Evolutionary conservation across 2,888 invertebrate genomes (phyloP).

Genomic region (Protonemura montana): DNA sequence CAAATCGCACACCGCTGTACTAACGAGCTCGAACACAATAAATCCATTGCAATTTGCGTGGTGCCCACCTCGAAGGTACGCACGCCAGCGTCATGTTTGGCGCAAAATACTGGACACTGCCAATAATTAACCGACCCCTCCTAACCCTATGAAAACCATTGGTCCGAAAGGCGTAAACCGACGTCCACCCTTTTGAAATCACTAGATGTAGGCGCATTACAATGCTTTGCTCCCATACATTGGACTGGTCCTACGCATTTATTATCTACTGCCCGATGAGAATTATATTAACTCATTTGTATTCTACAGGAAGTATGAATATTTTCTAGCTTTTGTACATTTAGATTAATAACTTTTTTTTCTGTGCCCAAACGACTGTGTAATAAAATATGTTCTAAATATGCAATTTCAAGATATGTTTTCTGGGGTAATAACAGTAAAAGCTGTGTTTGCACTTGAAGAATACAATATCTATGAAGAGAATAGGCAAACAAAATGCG

Average conservation of each 20-base stretch:
- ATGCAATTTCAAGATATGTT: not conserved
- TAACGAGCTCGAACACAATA: not conserved
- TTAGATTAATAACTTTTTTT: slow-evolving; percentile 46
- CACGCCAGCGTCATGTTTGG: not conserved
- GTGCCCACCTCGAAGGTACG: not conserved
- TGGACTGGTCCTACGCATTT: not conserved
- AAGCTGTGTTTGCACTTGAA: not conserved
- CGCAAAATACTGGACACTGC: not conserved
- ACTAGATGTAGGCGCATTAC: not conserved
- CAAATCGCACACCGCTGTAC: not conserved
- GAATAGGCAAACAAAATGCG: not conserved
- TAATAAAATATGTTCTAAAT: slow-evolving; percentile 17
- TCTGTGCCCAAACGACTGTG: slow-evolving; percentile 23
- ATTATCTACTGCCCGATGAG: not conserved
- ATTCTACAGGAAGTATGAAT: not conserved
- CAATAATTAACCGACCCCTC: not conserved
- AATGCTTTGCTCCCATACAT: not conserved
- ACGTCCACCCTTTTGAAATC: not conserved
- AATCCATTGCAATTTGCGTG: not conserved
- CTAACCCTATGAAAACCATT: not conserved
- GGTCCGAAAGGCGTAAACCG: not conserved
- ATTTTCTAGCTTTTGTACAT: slow-evolving; percentile 41
- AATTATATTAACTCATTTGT: slow-evolving; percentile 1
- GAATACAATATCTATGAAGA: not conserved
- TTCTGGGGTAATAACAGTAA: not conserved